These are phyloP conservation scores for Nomada hirtipes DNA, from an alignment of 2,888 invertebrate species.

Conservation along the genomic window DNA sequence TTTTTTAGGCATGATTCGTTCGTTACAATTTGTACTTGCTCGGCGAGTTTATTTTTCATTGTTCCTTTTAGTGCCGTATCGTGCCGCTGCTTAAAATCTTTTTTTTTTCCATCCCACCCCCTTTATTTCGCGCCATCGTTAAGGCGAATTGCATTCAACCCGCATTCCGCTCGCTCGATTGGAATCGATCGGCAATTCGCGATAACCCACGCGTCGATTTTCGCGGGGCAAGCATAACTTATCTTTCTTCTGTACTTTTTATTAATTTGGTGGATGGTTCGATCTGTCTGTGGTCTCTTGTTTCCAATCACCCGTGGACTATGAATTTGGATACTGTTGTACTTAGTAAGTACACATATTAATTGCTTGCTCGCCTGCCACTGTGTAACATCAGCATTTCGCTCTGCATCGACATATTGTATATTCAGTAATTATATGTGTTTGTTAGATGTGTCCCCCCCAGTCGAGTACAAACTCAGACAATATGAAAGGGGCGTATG, in stretches of 20 bases:
- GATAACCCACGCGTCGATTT: not conserved
- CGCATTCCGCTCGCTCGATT: not conserved
- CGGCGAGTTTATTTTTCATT: not conserved
- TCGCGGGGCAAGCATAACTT: constrained; percentile 57
- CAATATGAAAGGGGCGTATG: not conserved
- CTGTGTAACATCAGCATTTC: constrained; percentile 43
- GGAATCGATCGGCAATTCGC: not conserved
- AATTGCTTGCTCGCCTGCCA: constrained; percentile 61
- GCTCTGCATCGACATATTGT: constrained; percentile 40
- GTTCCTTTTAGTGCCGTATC: not conserved
- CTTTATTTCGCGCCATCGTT: not conserved
- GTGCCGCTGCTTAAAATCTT: not conserved
- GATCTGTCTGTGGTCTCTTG: constrained; percentile 80
- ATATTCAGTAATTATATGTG: constrained; percentile 31
- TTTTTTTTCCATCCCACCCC: not conserved
- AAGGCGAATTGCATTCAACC: not conserved
- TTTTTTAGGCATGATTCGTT: constrained; percentile 44
- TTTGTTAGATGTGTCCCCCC: constrained; percentile 50
- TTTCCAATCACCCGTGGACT: constrained; percentile 75
- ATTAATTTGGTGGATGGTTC: constrained; percentile 83
- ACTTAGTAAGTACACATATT: constrained; percentile 81
- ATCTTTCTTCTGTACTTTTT: constrained; percentile 79
- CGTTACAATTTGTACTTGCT: constrained; percentile 25
- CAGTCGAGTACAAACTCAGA: constrained; percentile 64
- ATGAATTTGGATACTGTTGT: constrained; percentile 78